Evolutionary conservation across 2,888 invertebrate genomes (phyloP), one percentile per base, ranked within the genome.

Genomic region (Arctia plantaginis): DNA sequence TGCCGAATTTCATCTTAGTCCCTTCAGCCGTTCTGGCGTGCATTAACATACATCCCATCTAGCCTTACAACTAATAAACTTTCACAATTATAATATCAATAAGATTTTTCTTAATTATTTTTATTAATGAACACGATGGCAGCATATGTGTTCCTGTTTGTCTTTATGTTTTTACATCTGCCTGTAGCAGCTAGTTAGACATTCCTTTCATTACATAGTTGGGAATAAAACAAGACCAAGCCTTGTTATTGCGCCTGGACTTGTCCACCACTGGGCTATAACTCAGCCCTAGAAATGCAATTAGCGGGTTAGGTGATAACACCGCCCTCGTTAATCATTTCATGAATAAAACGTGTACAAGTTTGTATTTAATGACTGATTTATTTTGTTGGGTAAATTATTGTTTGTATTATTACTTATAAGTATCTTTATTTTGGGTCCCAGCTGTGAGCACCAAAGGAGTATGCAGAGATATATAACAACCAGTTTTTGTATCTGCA

Each of bases 291-390:
- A 88, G 89, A 90, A 92, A 93, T 90, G 92, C 92, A 94, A 94
- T 94, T 94, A 94, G 91, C 90, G 87, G 86, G 87, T 86, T 91
- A 92, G 91, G 91, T 92, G 93, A 93, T 94, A 93, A 92, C 91
- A 88, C 82, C 69, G 77, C 76, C 77, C 83, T 39, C 39, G 65
- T 85, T 79, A 77, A 86, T 85, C 86, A 82, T 85, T 79, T 82
- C 78, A 73, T 84, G 85, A 82, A 86, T 87, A 88, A 89, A 89
- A 86, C 85, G 82, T 85, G 77, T 76, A 80, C 70, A 82, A 78
- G 82, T 81, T 77, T 73, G 81, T 83, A 78, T 80, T 81, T 78
- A 80, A 84, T 82, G 76, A 77, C 78, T 85, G 80, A 81, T 82
- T 80, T 83, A 83, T 81, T 77, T 76, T 69, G 69, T 73, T 69